Evolutionary conservation across 1,140 invertebrate species (phyloP).

Genomic region (Drosophila leontia): DNA sequence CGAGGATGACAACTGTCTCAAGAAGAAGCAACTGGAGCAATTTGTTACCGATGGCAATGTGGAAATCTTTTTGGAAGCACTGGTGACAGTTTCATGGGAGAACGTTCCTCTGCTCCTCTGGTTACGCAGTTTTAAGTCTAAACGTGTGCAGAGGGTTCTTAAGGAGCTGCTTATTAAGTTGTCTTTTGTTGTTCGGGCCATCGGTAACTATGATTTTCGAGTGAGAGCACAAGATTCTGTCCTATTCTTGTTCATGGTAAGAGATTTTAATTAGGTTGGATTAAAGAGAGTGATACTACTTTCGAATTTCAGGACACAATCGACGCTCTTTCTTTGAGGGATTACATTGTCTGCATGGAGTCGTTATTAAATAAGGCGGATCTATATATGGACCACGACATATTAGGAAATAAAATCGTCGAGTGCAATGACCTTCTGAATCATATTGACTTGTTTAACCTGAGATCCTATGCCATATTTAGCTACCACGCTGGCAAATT

Average conservation of each 20-base stretch:
- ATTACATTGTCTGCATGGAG: background rate
- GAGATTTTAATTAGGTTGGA: background rate
- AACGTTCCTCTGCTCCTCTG: background rate
- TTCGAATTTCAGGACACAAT: background rate
- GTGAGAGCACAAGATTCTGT: background rate
- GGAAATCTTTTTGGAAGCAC: background rate
- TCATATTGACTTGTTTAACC: background rate
- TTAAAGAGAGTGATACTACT: background rate
- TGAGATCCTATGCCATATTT: background rate
- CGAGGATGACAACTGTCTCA: background rate
- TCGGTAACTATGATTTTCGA: background rate
- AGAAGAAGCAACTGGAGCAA: background rate
- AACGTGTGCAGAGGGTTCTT: background rate
- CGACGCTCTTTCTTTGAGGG: background rate
- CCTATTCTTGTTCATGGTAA: background rate
- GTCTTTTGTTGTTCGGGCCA: background rate
- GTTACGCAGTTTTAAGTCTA: background rate
- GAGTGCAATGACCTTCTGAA: background rate
- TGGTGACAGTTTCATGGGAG: background rate
- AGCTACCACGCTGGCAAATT: background rate
- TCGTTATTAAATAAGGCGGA: background rate
- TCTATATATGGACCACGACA: rapidly evolving
- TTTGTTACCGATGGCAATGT: background rate
- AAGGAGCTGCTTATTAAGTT: background rate
- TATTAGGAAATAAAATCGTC: background rate